Percentiles rank a stretch among this genome's conserved stretches.
Conservation (phyloP, 2,888 invertebrate genomes). For the Drosophila subquinaria region DNA sequence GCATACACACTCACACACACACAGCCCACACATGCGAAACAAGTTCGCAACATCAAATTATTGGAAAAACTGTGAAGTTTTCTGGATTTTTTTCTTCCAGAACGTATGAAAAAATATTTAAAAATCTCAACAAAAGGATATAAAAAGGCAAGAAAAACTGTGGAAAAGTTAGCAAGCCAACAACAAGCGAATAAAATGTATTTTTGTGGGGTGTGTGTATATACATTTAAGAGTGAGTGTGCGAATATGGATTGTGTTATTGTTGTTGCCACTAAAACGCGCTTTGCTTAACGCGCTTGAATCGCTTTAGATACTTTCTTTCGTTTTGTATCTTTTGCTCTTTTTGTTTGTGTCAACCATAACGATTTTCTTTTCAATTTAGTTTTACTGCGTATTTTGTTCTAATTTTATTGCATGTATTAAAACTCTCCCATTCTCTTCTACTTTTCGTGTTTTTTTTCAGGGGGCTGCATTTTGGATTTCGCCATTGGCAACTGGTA, state of each 20-base stretch:
- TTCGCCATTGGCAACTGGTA: slow-evolving; percentile 4
- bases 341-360: slow-evolving; percentile 65
- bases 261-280: slow-evolving; percentile 70
- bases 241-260: slow-evolving; percentile 37
- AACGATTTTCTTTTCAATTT: slow-evolving; percentile 82
- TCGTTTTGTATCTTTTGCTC: slow-evolving; percentile 25
- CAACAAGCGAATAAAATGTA: slow-evolving; percentile 74
- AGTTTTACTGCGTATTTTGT: slow-evolving; percentile 78
- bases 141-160: slow-evolving; percentile 51
- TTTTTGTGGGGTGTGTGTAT: slow-evolving; percentile 39
- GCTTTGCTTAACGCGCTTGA: slow-evolving; percentile 76
- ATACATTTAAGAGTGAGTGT: slow-evolving; percentile 24
- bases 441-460: slow-evolving; percentile 3
- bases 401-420: slow-evolving; percentile 79
- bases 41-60: slow-evolving; percentile 81
- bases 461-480: slow-evolving; percentile 36
- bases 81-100: slow-evolving; percentile 26
- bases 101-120: slow-evolving; percentile 69
- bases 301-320: slow-evolving; percentile 61
- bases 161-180: slow-evolving; percentile 75
- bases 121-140: slow-evolving; percentile 63
- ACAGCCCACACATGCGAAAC: slow-evolving; percentile 61
- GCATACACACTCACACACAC: slow-evolving; percentile 33
- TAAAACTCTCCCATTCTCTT: slow-evolving; percentile 52
- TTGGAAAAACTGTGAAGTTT: slow-evolving; percentile 79